Base-by-base conservation (phyloP, 2,113 vertebrate genomes). In the Serilophus lunatus region DNA sequence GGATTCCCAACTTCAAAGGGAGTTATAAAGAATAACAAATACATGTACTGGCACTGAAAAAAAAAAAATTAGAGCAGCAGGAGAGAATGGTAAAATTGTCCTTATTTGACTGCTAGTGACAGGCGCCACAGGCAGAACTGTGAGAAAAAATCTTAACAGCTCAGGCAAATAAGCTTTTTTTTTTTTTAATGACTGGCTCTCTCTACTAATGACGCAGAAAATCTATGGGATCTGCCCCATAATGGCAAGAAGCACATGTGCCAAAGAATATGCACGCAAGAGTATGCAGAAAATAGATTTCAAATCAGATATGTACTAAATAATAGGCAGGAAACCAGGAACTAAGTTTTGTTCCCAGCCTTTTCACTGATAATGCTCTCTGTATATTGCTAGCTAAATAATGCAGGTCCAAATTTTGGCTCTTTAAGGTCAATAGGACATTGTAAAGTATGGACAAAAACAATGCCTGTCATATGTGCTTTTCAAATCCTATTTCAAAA, bases 11-110 rank as follows among this genome's bases (percentile, higher is more conserved):
- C 98, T 98, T 98, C 98, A 98, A 98, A 98, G 98, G 90, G 97
- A 98, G 97, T 98, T 97, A 98, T 95, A 98, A 98, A 98, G 98
- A 98, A 98, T 98, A 98, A 98, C 97, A 98, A 98, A 98, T 98
- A 98, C 97, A 98, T 98, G 98, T 97, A 97, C 97, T 96, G 94
- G 97, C 97, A 98, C 95, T 97, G 93, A 42, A 42, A 97, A 97
- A 97, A 97, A 97, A 94, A 98, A 98, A 97, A 97, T 89, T 91
- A 97, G 97, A 98, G 94, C 98, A 98, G 98, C 98, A 97, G 97
- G 97, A 98, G 95, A 97, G 97, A 97, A 98, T 98, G 97, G 98
- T 97, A 98, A 98, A 98, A 98, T 94, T 98, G 98, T 98, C 98
- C 98, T 98, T 97, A 98, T 97, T 97, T 98, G 98, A 98, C 98